Percentiles rank a stretch among this genome's conserved stretches.
Conservation (phyloP, 1,140 invertebrate species). For the Euborellia annulipes region DNA sequence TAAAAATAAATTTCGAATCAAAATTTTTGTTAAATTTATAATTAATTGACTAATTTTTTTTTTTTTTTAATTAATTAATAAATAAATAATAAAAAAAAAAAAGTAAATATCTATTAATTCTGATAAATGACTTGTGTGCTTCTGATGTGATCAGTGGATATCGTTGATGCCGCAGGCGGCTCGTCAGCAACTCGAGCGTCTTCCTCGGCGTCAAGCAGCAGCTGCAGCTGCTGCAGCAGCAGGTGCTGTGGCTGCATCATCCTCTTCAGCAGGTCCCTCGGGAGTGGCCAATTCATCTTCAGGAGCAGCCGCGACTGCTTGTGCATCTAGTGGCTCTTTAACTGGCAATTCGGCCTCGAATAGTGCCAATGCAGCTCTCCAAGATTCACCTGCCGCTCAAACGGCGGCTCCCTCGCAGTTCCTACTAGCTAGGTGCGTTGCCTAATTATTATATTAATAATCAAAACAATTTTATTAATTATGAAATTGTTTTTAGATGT, state of each 20-base stretch:
- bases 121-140: too few species aligned
- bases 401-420: conserved; percentile 34
- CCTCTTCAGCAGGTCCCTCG: conserved; percentile 19
- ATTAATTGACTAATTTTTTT: too few species aligned
- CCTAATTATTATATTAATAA: too few species aligned
- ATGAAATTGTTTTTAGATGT: conserved; percentile 29
- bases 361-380: conserved; percentile 26
- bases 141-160: neutral
- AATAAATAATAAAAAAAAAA: too few species aligned
- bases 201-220: conserved; percentile 58
- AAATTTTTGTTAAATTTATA: too few species aligned
- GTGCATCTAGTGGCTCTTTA: conserved; percentile 23
- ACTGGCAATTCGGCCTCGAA: conserved; percentile 26
- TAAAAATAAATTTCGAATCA: too few species aligned
- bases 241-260: neutral
- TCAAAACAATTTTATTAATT: too few species aligned
- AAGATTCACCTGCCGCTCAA: conserved; percentile 23
- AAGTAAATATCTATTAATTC: too few species aligned
- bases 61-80: conserved; percentile 1
- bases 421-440: conserved; percentile 36
- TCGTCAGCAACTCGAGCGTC: conserved; percentile 69
- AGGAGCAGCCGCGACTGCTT: conserved; percentile 28
- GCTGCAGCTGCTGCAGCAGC: conserved; percentile 23
- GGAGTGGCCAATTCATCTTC: conserved; percentile 17
- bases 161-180: conserved; percentile 38